Evolutionary conservation across 2,888 invertebrate genomes (phyloP).

Genomic region (Synergus gifuensis): DNA sequence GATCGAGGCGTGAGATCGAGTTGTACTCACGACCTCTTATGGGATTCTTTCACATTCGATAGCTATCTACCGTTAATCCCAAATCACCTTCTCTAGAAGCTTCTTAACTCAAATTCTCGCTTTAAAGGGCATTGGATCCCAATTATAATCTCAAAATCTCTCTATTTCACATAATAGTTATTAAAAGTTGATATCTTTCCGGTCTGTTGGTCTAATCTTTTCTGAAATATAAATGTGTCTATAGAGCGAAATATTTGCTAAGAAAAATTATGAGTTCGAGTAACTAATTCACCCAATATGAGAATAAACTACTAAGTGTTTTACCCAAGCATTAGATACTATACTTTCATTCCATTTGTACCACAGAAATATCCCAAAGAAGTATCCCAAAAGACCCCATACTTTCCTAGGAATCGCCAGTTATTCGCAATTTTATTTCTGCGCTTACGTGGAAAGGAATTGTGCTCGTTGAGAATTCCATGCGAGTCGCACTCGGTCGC

Average conservation of each 20-base stretch:
- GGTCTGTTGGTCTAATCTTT: too few relatives aligned
- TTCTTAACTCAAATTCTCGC: background rate
- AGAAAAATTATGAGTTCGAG: too few relatives aligned
- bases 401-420: background rate
- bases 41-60: background rate
- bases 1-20: background rate
- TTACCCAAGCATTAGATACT: background rate
- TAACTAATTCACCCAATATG: background rate
- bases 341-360: slow-evolving; percentile 17
- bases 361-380: background rate
- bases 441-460: slow-evolving; percentile 56
- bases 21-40: background rate
- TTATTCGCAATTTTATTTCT: slow-evolving; percentile 34
- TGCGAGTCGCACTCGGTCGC: slow-evolving; percentile 43
- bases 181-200: background rate
- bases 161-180: too few relatives aligned
- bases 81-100: background rate
- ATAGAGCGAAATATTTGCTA: too few relatives aligned
- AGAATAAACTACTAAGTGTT: background rate
- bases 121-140: too few relatives aligned
- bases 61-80: slow-evolving; percentile 9
- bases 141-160: too few relatives aligned
- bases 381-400: background rate
- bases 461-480: slow-evolving; percentile 51
- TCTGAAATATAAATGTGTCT: too few relatives aligned